Conservation (phyloP, 2,797 vertebrate species). For the Hozukius guyotensis region DNA sequence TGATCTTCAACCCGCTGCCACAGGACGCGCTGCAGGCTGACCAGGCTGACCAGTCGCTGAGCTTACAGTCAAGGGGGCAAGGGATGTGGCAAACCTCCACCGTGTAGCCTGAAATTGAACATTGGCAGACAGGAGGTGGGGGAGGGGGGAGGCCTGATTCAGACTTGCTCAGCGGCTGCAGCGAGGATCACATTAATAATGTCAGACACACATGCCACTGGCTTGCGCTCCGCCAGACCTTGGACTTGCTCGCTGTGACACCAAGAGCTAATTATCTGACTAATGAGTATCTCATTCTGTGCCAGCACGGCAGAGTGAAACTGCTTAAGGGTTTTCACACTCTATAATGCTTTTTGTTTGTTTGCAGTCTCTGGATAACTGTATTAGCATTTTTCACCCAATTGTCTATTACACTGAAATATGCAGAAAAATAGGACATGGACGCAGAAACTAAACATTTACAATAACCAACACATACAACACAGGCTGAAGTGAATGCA, state of each 20-base stretch:
- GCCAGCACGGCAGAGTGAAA: constrained; percentile 11
- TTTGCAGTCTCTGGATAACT: not conserved
- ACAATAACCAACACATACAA: not conserved
- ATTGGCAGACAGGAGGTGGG: constrained; percentile 22
- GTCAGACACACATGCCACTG: constrained; percentile 31
- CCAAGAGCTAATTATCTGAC: constrained; percentile 61
- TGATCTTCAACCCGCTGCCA: constrained; percentile 89
- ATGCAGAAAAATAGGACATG: not conserved
- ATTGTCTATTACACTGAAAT: not conserved
- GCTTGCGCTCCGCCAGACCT: constrained; percentile 46
- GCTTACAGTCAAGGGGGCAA: constrained; percentile 96
- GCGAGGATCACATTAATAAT: constrained; percentile 51
- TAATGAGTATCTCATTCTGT: constrained; percentile 63
- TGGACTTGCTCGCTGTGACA: constrained; percentile 59
- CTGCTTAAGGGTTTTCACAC: constrained; percentile 18
- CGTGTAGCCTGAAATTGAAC: constrained; percentile 85
- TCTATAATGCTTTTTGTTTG: not conserved
- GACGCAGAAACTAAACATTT: not conserved
- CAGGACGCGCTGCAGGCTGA: constrained; percentile 91
- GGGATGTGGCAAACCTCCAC: constrained; percentile 90
- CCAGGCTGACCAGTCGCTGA: constrained; percentile 97
- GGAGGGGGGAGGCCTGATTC: constrained; percentile 2
- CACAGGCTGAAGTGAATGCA: no score
- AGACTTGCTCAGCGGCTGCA: constrained; percentile 33
- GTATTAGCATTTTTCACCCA: not conserved